These are phyloP conservation scores for Phrixothrix hirtus DNA, from an alignment of 2,888 invertebrate species.

Conservation along the genomic window DNA sequence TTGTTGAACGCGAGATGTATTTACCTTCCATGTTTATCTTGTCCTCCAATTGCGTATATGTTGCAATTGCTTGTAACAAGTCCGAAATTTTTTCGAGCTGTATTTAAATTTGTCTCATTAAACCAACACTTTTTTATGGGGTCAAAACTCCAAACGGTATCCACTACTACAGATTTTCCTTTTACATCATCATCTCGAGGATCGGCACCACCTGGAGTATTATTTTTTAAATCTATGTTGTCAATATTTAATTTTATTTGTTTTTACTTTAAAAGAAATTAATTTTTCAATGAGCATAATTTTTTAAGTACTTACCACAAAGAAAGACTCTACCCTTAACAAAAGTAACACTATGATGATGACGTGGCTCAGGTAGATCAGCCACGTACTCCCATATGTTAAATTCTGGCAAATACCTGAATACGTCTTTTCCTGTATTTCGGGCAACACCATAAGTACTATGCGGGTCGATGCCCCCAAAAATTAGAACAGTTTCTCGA, in stretches of 20 bases:
- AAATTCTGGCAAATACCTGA: conserved; percentile 61
- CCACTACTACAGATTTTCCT: conserved; percentile 62
- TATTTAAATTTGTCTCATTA: conserved; percentile 63
- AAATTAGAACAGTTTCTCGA: conserved; percentile 66
- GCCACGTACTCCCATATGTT: conserved; percentile 71
- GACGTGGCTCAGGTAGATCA: conserved; percentile 70
- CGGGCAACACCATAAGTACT: conserved; percentile 59
- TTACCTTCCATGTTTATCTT: conserved; percentile 62
- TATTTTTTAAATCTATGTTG: too few species aligned
- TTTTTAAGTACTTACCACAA: conserved; percentile 64
- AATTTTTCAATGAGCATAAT: too few species aligned
- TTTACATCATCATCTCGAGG: conserved; percentile 63
- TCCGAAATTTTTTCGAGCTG: conserved; percentile 70
- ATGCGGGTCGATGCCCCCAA: conserved; percentile 72
- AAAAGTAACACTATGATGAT: conserved; percentile 69
- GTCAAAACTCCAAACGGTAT: conserved; percentile 72
- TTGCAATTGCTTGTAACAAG: conserved; percentile 67
- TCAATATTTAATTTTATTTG: too few species aligned
- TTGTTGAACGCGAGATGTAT: too few species aligned
- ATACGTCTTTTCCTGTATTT: conserved; percentile 67
- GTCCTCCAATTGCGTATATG: conserved; percentile 74
- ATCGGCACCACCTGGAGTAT: conserved; percentile 64
- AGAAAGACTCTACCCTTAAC: conserved; percentile 68
- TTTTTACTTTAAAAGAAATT: too few species aligned
- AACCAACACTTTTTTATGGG: conserved; percentile 67